These are phyloP conservation scores for Nemopilema nomurai DNA, from an alignment of 30 jellyfish, hydroid and myxozoan species.

Conservation along the genomic window DNA sequence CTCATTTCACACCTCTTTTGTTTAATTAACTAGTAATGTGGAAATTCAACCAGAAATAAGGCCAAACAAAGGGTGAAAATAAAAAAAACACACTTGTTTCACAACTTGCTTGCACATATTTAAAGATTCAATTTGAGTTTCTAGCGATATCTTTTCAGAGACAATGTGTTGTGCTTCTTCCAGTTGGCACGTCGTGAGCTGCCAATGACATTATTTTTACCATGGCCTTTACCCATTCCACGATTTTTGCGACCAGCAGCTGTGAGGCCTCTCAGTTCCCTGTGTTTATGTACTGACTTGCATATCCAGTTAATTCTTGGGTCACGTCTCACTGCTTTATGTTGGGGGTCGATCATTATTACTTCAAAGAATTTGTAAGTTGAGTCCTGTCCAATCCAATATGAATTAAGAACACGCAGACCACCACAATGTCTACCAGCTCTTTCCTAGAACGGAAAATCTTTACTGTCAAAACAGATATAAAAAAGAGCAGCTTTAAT, in stretches of 20 bases:
- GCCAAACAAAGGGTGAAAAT: not conserved
- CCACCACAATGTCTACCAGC: constrained; percentile 99
- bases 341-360: constrained; percentile 99
- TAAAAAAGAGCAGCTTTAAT: no score
- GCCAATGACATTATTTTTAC: constrained; percentile 92
- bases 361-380: constrained; percentile 98
- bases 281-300: constrained; percentile 97
- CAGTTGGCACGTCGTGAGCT: constrained; percentile 99
- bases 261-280: constrained; percentile 99
- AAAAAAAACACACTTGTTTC: not conserved
- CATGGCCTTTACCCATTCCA: constrained; percentile 99
- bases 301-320: constrained; percentile 99
- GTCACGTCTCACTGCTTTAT: constrained; percentile 97
- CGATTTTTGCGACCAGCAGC: constrained; percentile 99
- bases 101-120: not conserved
- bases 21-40: no score
- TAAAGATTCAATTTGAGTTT: not conserved
- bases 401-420: constrained; percentile 92
- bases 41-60: no score
- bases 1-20: no score
- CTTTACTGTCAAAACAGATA: no score
- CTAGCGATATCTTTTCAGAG: constrained; percentile 93
- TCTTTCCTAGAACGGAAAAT: constrained; percentile 96
- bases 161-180: constrained; percentile 94
- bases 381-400: constrained; percentile 99